phyloP scores from a whole-genome alignment of 2,797 vertebrate genomes.

The Limosa lapponica region DNA sequence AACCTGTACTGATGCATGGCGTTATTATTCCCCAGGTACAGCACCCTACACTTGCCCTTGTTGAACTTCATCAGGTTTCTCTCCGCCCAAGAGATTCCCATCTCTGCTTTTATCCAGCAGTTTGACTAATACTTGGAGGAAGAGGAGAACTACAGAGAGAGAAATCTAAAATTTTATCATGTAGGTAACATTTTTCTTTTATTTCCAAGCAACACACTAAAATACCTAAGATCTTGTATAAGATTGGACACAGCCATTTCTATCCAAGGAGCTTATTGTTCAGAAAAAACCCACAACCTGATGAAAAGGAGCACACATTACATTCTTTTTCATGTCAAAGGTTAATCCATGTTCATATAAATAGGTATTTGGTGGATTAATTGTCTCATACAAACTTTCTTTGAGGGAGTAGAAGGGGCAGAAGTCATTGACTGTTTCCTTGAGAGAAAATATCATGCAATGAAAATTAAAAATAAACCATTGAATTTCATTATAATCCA shows the following conservation, averaged over 20 bases:
- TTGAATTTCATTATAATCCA: not conserved
- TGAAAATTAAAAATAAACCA: conserved; percentile 7
- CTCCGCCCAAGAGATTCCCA: not conserved
- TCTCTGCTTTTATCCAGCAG: not conserved
- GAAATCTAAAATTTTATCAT: not conserved
- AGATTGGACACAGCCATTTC: not conserved
- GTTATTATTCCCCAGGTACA: too few relatives aligned
- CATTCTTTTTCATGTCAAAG: not conserved
- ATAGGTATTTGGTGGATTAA: not conserved
- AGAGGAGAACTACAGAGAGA: not conserved
- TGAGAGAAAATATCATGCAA: not conserved
- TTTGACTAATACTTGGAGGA: not conserved
- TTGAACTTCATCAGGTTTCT: too few relatives aligned
- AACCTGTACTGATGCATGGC: too few relatives aligned
- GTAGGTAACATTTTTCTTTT: not conserved
- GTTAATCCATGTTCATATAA: not conserved
- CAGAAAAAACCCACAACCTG: not conserved
- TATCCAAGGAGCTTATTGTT: not conserved
- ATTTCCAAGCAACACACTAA: not conserved
- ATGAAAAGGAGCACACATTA: not conserved
- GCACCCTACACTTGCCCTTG: too few relatives aligned
- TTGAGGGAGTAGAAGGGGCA: not conserved
- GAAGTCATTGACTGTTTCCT: not conserved
- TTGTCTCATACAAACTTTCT: not conserved
- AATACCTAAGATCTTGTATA: not conserved